These are phyloP conservation scores for Bryconaethiops microstoma DNA, from an alignment of 2,797 vertebrate species.

Conservation along the genomic window DNA sequence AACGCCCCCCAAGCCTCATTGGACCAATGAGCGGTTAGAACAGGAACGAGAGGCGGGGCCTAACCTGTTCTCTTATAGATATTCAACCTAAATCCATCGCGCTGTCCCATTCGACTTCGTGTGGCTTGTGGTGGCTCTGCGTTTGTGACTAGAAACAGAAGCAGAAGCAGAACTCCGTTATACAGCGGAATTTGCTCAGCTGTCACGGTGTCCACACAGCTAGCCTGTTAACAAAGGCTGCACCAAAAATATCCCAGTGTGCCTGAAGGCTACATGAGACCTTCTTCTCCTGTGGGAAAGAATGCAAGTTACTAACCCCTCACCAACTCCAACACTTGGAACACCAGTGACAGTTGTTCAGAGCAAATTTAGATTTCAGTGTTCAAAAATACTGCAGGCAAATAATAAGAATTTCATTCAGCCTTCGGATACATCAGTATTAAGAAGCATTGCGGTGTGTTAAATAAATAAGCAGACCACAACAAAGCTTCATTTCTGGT, in stretches of 20 bases:
- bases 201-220: slow-evolving; percentile 55
- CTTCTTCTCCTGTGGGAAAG: slow-evolving; percentile 1
- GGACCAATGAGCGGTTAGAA: slow-evolving; percentile 69
- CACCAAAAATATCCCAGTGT: slow-evolving; percentile 37
- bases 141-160: not conserved
- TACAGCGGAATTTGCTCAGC: slow-evolving; percentile 59
- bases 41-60: slow-evolving; percentile 63
- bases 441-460: not conserved
- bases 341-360: not conserved
- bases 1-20: slow-evolving; percentile 61
- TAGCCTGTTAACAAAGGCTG: slow-evolving; percentile 27
- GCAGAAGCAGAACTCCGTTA: not conserved
- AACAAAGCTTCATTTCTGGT: too few relatives aligned
- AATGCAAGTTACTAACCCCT: slow-evolving; percentile 27
- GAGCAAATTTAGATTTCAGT: slow-evolving; percentile 1
- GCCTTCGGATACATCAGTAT: not conserved
- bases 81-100: not conserved
- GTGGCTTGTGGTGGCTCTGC: not conserved
- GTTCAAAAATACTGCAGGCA: not conserved
- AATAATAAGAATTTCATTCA: not conserved
- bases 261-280: slow-evolving; percentile 28
- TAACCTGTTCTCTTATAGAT: not conserved
- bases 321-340: not conserved
- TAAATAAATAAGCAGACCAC: not conserved
- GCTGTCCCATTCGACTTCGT: not conserved